Evolutionary conservation across 2,113 vertebrate species (phyloP), one percentile per base, ranked within the genome.

Genomic region (Lycocorax pyrrhopterus): DNA sequence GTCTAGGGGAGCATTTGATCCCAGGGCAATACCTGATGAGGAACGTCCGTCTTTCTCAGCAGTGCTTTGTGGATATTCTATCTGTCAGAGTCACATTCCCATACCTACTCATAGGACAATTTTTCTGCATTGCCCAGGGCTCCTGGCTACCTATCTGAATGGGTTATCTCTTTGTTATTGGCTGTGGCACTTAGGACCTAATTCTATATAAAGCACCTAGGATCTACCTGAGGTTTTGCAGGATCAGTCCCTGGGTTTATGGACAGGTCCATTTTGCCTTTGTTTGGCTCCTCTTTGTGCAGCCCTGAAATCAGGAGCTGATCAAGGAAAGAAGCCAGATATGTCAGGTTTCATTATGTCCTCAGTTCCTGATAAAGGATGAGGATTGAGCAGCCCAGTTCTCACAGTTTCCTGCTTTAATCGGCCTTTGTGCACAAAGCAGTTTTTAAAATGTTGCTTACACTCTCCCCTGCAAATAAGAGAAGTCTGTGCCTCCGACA

Each of bases 341-440:
- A 86, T 60, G 75, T 84, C 90, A 87, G 56, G 64, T 95, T 90
- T 94, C 83, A 53, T 79, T 96, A 79, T 60, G 66, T 82, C 21
- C 15, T 37, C 8, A 5, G 26, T 33, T 92, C 49, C 62, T 64
- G 56, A 84, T 64, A 90, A 84, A 92, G 37, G 22, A 37, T 78
- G 53, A 72, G 37, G 41, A 72, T 10, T 1, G 12, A 79, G 80
- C 56, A 95, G 73, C 44, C 69, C 29, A 16, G 47, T 94, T 92
- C 92, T 95, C 88, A 90, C 52, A 92, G 60, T 82, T 93, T 93
- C 87, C 76, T 64, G 20, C 72, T 95, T 93, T 93, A 49, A 49
- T 75, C 0, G 0, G n/a, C 66, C 8, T 37, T 55, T 84, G 82
- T 93, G 58, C 64, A 68, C 49, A 63, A 80, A 84, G 59, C 52